Conservation (phyloP, 2,797 vertebrate genomes). For the Gorsachius magnificus region DNA sequence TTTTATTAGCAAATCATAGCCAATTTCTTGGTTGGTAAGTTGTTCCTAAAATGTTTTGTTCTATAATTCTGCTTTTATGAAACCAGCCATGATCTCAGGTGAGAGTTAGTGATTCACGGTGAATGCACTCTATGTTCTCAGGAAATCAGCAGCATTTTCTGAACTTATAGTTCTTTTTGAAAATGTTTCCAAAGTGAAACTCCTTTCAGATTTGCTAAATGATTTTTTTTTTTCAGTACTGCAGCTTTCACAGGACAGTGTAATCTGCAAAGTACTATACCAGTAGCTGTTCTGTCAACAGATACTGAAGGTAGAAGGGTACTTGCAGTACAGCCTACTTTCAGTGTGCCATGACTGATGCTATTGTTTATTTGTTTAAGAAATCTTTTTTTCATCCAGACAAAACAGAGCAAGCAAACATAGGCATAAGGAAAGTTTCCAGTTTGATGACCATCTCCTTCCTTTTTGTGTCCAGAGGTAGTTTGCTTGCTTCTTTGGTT, state of each 20-base stretch:
- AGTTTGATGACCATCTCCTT: not conserved
- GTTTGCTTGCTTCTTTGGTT: not conserved
- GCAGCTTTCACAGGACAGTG: not conserved
- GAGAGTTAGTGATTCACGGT: not conserved
- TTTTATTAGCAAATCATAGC: not conserved
- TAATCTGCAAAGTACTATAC: not conserved
- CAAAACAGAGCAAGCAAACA: not conserved
- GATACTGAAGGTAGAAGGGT: not conserved
- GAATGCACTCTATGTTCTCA: slow-evolving; percentile 11
- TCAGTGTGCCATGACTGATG: not conserved
- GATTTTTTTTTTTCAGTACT: not conserved
- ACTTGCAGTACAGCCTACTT: not conserved
- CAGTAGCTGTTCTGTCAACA: not conserved
- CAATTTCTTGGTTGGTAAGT: not conserved
- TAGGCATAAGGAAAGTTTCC: not conserved
- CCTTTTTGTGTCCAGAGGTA: not conserved
- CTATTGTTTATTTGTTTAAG: not conserved
- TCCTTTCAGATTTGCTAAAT: not conserved
- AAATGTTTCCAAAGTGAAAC: not conserved
- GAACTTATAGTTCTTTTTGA: not conserved
- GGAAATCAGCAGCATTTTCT: slow-evolving; percentile 20
- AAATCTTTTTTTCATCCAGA: not conserved
- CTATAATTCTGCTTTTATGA: not conserved
- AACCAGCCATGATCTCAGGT: not conserved
- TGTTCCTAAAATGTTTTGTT: slow-evolving; percentile 23